Base-by-base conservation (phyloP, 30 jellyfish, hydroid and myxozoan genomes). In the Hydra vulgaris region DNA sequence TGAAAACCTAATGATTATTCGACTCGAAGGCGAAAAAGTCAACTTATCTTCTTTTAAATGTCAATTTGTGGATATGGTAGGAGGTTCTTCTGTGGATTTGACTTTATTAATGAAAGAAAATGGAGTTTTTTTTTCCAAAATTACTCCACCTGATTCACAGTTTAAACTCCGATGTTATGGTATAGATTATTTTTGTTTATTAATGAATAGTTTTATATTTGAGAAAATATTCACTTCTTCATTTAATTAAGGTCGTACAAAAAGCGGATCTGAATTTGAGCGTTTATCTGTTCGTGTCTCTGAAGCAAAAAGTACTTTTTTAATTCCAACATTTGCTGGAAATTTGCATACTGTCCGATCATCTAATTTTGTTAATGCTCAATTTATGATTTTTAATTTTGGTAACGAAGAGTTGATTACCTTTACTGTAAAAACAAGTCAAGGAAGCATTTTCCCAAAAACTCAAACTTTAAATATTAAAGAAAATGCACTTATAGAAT, bases 261-360 rank as follows among this genome's bases (percentile, higher is more conserved):
- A 52, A 53, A 78, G 69, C 17, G 95, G 95, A 20, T 40, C 82
- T 7, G 67, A 22, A 21, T 87, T 87, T 67, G 87, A 82, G 53
- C 85, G 95, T 22, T 21, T 87, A 27, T 87, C 95, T 26, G 88
- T 84, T 19, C 74, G 73, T 0, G 67, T 76, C 0, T 81, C 82
- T n/a, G 78, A 77, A 74, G 88, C 90, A 52, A n/a, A 52, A 66
- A 73, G 21, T 72, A 76, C 73, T 0, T 80, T 73, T 52, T 40
- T 87, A 73, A 66, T 27, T 8, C 19, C 85, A n/a, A 66, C 72
- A 0, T 70, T 27, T 0, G 87, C 85, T 0, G 95, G 95, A 18
- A 54, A 87, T 8, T 85, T 76, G 72, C 71, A 66, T 68, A 82
- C 95, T 12, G 90, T 82, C 23, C 61, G 8, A 40, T 40, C 12